Conservation (phyloP, 2,797 vertebrate species). For the Mormyrops attenuatus region DNA sequence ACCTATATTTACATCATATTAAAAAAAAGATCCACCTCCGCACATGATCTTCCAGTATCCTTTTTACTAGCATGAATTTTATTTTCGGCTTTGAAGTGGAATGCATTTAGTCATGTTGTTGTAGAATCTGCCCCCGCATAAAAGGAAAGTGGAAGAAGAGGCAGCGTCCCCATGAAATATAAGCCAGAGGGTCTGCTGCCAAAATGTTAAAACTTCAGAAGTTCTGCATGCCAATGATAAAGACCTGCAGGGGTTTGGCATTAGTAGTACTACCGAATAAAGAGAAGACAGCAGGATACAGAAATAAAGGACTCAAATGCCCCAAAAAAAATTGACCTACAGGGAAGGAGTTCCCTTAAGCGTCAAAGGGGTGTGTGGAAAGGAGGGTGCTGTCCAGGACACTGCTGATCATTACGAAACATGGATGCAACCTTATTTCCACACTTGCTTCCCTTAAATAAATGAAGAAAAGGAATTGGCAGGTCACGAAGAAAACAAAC, state of each 20-base stretch:
- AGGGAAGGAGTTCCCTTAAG: background rate
- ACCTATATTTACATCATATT: background rate
- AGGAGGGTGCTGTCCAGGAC: background rate
- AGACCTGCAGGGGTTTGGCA: constrained; percentile 49
- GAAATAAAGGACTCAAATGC: constrained; percentile 20
- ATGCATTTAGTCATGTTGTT: background rate
- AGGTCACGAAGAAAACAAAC: background rate
- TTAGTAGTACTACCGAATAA: constrained; percentile 60
- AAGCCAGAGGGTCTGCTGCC: constrained; percentile 54
- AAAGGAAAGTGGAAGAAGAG: constrained; percentile 9
- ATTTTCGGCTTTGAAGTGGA: background rate
- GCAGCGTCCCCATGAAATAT: constrained; percentile 44
- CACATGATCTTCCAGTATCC: constrained; percentile 40
- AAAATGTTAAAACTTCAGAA: constrained; percentile 60
- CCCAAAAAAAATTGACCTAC: background rate
- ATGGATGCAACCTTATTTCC: background rate
- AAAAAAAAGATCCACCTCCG: background rate
- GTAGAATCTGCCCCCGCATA: background rate
- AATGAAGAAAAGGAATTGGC: constrained; percentile 27
- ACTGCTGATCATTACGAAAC: background rate
- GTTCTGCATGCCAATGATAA: constrained; percentile 51
- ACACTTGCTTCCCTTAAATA: constrained; percentile 12
- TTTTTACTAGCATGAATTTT: constrained; percentile 7
- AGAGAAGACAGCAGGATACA: constrained; percentile 36
- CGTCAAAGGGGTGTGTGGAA: background rate